A percentile compares a stretch with the other conserved stretches of the same genome.
phyloP scores from a whole-genome alignment of 1,140 invertebrate species.

The Drosophila lowei region DNA sequence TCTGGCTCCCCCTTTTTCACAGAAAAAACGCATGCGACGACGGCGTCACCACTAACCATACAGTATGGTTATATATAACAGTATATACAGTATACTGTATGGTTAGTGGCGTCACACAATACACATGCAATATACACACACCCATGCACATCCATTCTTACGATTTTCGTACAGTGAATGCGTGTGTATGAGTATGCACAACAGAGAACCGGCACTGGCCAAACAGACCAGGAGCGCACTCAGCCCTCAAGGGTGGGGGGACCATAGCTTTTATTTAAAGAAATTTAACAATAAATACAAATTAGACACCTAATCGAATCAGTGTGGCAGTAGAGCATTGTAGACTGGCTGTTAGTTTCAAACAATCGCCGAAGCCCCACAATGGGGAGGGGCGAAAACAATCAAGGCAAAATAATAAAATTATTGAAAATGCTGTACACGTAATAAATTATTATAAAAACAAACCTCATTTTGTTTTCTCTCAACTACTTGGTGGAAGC shows the following conservation, averaged over 20 bases:
- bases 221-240: slow-evolving; percentile 14
- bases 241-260: not conserved
- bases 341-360: slow-evolving; percentile 30
- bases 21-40: slow-evolving; percentile 8
- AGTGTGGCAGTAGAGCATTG: slow-evolving; percentile 12
- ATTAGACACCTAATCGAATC: slow-evolving; percentile 5
- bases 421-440: slow-evolving; percentile 10
- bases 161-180: slow-evolving; percentile 2
- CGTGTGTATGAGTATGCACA: slow-evolving; percentile 38
- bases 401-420: slow-evolving; percentile 19
- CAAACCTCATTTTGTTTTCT: too few relatives aligned
- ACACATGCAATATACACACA: slow-evolving; percentile 18
- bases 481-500: too few relatives aligned
- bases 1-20: slow-evolving; percentile 8
- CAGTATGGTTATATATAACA: too few relatives aligned
- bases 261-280: slow-evolving; percentile 24
- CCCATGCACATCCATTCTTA: slow-evolving; percentile 15
- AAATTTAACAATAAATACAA: slow-evolving; percentile 6
- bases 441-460: slow-evolving; percentile 39
- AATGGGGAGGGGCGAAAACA: slow-evolving; percentile 3
- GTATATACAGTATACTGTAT: too few relatives aligned
- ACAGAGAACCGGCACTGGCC: slow-evolving; percentile 52
- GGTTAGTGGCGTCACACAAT: too few relatives aligned
- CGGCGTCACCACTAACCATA: too few relatives aligned
- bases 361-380: slow-evolving; percentile 22